Conservation (phyloP, 2,113 vertebrate genomes). For the Helogale parvula region DNA sequence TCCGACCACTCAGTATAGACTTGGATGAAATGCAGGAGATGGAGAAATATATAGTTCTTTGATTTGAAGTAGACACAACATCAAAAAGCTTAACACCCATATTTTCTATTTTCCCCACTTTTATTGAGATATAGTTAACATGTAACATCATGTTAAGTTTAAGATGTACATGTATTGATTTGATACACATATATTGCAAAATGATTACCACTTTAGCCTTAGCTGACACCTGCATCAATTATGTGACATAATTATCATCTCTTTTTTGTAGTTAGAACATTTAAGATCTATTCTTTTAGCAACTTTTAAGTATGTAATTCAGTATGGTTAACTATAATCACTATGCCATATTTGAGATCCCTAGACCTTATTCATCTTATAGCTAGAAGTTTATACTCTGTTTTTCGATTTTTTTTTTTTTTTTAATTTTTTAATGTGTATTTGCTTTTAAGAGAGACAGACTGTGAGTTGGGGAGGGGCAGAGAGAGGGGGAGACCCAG, state of each 20-base stretch:
- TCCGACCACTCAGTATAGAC: neutral
- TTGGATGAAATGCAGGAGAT: slow-evolving; percentile 1
- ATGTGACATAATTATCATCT: neutral
- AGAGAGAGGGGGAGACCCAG: too few relatives aligned
- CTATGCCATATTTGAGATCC: neutral
- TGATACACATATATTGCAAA: neutral
- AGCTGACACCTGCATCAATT: neutral
- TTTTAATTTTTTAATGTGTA: too few relatives aligned
- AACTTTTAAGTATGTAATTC: neutral
- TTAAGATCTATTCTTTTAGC: neutral
- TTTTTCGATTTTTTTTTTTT: too few relatives aligned
- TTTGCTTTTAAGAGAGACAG: too few relatives aligned
- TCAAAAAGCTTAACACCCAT: neutral
- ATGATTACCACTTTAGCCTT: neutral
- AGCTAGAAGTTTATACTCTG: slow-evolving; percentile 2
- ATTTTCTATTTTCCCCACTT: neutral
- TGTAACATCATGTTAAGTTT: neutral
- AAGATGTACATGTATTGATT: neutral
- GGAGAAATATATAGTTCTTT: neutral
- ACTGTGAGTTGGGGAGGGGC: too few relatives aligned
- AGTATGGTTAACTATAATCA: neutral
- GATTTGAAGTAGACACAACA: neutral
- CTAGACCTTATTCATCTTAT: neutral
- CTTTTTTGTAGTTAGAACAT: neutral
- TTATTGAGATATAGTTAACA: neutral